Evolutionary conservation across 2,797 vertebrate species (phyloP).

Genomic region (Manis pentadactyla): DNA sequence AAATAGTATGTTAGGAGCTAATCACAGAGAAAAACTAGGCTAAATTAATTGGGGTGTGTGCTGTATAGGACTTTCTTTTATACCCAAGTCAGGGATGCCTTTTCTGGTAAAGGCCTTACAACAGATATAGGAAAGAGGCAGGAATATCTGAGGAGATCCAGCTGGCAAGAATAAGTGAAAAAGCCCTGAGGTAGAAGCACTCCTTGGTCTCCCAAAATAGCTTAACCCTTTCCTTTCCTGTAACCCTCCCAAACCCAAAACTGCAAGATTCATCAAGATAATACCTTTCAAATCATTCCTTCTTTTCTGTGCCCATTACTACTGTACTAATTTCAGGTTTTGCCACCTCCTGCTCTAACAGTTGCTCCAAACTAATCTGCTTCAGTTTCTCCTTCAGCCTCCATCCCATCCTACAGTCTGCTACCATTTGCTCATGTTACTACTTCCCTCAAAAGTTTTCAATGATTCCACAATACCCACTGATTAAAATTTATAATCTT

Average conservation of each 20-base stretch:
- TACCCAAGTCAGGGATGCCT: not conserved
- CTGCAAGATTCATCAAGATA: not conserved
- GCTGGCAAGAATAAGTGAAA: not conserved
- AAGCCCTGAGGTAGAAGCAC: not conserved
- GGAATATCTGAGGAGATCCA: not conserved
- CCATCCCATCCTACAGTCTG: not conserved
- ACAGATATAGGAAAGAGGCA: not conserved
- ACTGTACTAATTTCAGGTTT: not conserved
- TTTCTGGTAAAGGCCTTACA: not conserved
- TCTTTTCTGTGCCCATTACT: not conserved
- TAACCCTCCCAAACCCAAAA: not conserved
- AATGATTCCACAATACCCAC: not conserved
- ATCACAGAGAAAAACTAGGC: not conserved
- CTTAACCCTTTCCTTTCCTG: not conserved
- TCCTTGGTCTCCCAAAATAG: not conserved
- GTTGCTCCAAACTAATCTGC: not conserved
- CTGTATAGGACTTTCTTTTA: not conserved
- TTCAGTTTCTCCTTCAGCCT: not conserved
- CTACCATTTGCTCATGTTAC: not conserved
- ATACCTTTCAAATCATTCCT: not conserved
- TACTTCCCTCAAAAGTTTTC: not conserved
- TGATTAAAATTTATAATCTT: slow-evolving; percentile 22
- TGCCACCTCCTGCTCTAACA: not conserved
- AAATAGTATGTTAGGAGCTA: not conserved
- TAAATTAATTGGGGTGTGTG: not conserved